phyloP scores from a whole-genome alignment of 2,888 invertebrate species.

The Camponotus fellah region DNA sequence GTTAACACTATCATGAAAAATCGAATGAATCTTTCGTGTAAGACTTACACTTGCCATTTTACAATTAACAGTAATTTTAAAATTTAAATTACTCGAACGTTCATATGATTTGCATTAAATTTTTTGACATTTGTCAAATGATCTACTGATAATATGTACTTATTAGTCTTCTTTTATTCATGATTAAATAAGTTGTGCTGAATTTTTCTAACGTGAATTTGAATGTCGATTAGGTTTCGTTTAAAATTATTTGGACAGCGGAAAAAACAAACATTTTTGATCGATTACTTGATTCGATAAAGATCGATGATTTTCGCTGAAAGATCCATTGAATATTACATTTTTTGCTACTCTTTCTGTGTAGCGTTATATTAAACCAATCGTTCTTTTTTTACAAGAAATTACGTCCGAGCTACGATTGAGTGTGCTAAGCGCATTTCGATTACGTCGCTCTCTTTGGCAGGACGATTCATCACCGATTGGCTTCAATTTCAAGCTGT shows the following conservation, averaged over 20 bases:
- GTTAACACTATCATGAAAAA: neutral
- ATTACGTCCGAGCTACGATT: neutral
- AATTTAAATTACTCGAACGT: conserved; percentile 15
- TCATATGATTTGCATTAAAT: conserved; percentile 26
- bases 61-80: conserved; percentile 15
- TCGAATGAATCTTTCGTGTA: neutral
- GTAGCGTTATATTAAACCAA: neutral
- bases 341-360: neutral
- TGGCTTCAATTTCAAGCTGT: conserved; percentile 30
- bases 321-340: conserved; percentile 34
- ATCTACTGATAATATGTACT: conserved; percentile 10
- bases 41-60: neutral
- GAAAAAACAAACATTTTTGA: neutral
- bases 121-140: conserved; percentile 11
- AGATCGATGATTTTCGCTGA: conserved; percentile 2
- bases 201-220: neutral
- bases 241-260: neutral
- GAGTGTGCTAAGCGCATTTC: conserved; percentile 23
- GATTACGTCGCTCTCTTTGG: neutral
- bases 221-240: conserved; percentile 8
- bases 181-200: conserved; percentile 9
- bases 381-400: neutral
- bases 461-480: conserved; percentile 10
- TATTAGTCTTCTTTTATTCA: conserved; percentile 26
- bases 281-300: conserved; percentile 3